Conservation (phyloP, 2,113 vertebrate species). For the Ictalurus furcatus region DNA sequence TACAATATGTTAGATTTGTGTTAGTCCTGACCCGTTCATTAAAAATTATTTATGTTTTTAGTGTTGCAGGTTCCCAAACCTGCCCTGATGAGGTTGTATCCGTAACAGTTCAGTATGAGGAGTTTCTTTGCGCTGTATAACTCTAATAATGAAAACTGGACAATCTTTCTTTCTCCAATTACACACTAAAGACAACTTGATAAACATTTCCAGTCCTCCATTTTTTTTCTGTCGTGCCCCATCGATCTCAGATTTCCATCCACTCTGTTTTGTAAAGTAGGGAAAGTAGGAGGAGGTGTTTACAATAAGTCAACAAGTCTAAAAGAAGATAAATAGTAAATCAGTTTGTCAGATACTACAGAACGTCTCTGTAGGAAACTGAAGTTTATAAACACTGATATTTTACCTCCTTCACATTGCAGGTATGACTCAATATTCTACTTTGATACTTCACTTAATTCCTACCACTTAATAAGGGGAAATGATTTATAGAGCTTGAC, state of each 20-base stretch:
- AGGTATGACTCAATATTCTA: background rate
- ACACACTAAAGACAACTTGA: background rate
- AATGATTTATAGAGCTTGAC: background rate
- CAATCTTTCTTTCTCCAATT: background rate
- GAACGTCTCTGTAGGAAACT: background rate
- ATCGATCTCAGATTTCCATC: background rate
- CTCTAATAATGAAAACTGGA: background rate
- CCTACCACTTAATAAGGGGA: background rate
- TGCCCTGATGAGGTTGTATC: background rate
- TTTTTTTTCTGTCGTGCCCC: background rate
- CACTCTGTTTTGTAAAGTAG: slow-evolving; percentile 3
- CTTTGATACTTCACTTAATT: background rate
- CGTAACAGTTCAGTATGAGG: background rate
- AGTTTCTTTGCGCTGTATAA: background rate
- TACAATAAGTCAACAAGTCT: background rate
- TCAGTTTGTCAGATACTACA: background rate
- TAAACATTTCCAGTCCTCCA: background rate
- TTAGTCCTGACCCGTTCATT: too few relatives aligned
- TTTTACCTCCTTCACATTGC: background rate
- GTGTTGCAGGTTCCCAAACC: background rate
- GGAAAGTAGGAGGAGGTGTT: background rate
- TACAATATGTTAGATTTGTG: too few relatives aligned
- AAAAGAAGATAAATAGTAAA: background rate
- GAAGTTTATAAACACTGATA: background rate
- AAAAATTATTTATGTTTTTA: too few relatives aligned